phyloP scores from a whole-genome alignment of 2,797 vertebrate species.

The Alca torda region DNA sequence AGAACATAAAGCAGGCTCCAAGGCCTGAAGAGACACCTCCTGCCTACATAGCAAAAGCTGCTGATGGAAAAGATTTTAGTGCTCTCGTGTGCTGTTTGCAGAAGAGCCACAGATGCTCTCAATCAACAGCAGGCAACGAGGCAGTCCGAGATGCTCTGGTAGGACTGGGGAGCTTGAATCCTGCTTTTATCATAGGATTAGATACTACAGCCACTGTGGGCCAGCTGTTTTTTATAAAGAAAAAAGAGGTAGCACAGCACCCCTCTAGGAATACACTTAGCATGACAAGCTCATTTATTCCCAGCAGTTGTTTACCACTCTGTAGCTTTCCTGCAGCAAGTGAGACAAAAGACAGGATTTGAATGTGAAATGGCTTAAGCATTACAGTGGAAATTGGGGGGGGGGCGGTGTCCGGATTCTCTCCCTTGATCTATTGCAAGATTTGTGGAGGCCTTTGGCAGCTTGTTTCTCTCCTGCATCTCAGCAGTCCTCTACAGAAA shows the following conservation, averaged over 20 bases:
- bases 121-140: background rate
- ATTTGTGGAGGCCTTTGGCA: background rate
- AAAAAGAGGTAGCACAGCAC: background rate
- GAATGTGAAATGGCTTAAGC: background rate
- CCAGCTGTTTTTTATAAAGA: background rate
- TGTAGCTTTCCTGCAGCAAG: background rate
- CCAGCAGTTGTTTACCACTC: constrained; percentile 27
- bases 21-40: background rate
- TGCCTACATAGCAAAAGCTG: background rate
- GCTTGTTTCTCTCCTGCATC: background rate
- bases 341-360: background rate
- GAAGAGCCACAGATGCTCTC: background rate
- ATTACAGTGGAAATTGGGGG: background rate
- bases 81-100: background rate
- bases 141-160: rapidly evolving
- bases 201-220: background rate
- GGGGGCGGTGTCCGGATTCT: rapidly evolving
- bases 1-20: background rate
- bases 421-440: background rate
- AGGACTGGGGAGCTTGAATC: background rate
- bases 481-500: background rate
- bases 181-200: constrained; percentile 4
- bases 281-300: constrained; percentile 27
- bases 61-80: background rate
- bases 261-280: background rate